Percentiles rank a stretch among this genome's conserved stretches.
Conservation (phyloP, 1,140 invertebrate species). For the Danaus melanippus region DNA sequence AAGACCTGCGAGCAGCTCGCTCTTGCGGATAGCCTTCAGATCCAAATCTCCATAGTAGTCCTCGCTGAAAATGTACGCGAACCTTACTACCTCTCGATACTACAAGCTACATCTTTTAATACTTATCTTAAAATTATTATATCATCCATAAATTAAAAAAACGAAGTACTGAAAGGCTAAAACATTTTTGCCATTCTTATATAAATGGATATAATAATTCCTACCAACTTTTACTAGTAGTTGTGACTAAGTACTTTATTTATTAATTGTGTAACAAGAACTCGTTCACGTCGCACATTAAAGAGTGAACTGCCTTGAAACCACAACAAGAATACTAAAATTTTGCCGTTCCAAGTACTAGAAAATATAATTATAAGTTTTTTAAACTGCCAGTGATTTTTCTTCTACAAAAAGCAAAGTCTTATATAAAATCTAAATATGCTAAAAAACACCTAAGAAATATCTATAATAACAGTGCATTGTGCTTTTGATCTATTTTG, state of each 20-base stretch:
- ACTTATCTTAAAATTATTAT: conserved; percentile 23
- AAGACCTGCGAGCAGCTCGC: conserved; percentile 86
- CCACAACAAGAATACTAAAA: conserved; percentile 45
- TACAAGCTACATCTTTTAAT: conserved; percentile 37
- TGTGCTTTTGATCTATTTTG: too few species aligned
- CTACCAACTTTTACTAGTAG: conserved; percentile 56
- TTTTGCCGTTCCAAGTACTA: conserved; percentile 52
- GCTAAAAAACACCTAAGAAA: too few species aligned
- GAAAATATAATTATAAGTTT: conserved; percentile 13
- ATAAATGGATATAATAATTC: conserved; percentile 51
- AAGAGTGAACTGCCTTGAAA: conserved; percentile 65
- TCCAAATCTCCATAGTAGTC: conserved; percentile 97
- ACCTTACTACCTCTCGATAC: conserved; percentile 62
- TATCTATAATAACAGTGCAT: too few species aligned
- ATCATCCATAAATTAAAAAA: too few species aligned
- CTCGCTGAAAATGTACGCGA: conserved; percentile 79
- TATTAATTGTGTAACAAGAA: conserved; percentile 62
- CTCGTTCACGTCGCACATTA: conserved; percentile 45
- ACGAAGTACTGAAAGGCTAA: neutral
- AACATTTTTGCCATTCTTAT: conserved; percentile 26
- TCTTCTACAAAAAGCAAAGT: too few species aligned
- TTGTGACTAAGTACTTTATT: conserved; percentile 34
- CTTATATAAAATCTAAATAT: too few species aligned
- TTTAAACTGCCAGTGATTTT: too few species aligned
- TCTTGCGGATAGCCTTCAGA: conserved; percentile 93